Percentiles rank a stretch among this genome's conserved stretches.
Evolutionary conservation across 2,888 invertebrate genomes (phyloP).

Genomic region (Portevinia maculata): DNA sequence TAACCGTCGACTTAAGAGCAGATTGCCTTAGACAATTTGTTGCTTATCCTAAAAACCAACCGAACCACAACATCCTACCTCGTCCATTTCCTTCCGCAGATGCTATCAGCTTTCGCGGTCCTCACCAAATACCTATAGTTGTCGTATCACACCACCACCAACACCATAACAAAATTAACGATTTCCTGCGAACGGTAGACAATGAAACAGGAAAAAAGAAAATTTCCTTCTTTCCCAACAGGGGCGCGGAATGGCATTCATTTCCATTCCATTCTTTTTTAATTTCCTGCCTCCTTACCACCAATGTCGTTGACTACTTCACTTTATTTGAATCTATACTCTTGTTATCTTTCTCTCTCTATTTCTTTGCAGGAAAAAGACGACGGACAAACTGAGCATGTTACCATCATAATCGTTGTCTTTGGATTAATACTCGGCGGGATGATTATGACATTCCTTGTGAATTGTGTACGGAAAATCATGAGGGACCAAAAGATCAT

Average conservation of each 20-base stretch:
- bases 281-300: constrained; percentile 48
- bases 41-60: constrained; percentile 59
- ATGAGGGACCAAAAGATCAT: constrained; percentile 94
- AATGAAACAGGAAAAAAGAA: constrained; percentile 5
- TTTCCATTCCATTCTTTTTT: constrained; percentile 52
- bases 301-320: background rate
- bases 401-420: constrained; percentile 93
- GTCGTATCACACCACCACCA: background rate
- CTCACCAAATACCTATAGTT: background rate
- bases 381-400: constrained; percentile 86
- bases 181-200: constrained; percentile 54
- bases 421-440: constrained; percentile 94
- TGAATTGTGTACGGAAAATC: constrained; percentile 93
- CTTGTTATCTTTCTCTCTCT: constrained; percentile 7
- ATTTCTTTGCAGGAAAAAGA: constrained; percentile 77
- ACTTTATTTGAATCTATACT: background rate
- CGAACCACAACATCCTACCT: constrained; percentile 63
- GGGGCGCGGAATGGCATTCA: background rate
- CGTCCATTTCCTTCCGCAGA: constrained; percentile 49
- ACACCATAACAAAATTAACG: constrained; percentile 57
- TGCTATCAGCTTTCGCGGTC: background rate
- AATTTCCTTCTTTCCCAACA: background rate
- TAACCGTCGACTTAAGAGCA: constrained; percentile 61
- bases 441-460: constrained; percentile 94
- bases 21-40: constrained; percentile 55